These are phyloP conservation scores for Acanthosepion pharaonis DNA, from an alignment of 2,888 invertebrate genomes.

Conservation along the genomic window DNA sequence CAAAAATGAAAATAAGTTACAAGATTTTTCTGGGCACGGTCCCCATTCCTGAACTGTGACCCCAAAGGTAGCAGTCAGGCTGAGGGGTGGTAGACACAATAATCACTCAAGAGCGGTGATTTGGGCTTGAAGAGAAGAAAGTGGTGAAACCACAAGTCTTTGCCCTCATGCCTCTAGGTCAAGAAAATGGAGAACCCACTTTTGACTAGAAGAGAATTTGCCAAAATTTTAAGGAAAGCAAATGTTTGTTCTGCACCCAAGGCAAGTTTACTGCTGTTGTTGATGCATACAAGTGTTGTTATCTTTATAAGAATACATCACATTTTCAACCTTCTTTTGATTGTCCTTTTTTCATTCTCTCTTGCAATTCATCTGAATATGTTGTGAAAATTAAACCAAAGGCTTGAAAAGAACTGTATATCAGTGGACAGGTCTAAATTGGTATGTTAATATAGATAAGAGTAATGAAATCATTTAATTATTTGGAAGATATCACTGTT, in stretches of 20 bases:
- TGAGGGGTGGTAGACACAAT: not conserved
- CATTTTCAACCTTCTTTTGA: not conserved
- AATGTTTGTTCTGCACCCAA: not conserved
- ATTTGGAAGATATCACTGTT: too few species aligned
- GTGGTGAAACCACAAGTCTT: not conserved
- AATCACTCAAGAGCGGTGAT: not conserved
- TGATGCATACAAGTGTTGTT: not conserved
- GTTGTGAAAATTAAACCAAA: too few species aligned
- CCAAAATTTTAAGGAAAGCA: not conserved
- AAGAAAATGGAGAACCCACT: constrained; percentile 22
- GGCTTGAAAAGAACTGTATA: too few species aligned
- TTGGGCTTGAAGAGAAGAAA: not conserved
- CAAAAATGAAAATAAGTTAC: constrained; percentile 33
- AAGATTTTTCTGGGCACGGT: constrained; percentile 13
- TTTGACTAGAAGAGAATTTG: not conserved
- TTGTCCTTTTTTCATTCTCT: not conserved
- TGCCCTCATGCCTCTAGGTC: not conserved
- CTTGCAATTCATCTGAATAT: not conserved
- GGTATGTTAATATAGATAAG: too few species aligned
- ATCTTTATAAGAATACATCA: not conserved
- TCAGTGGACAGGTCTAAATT: too few species aligned
- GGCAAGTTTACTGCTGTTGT: not conserved
- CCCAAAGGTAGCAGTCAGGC: not conserved
- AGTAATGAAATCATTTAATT: too few species aligned
- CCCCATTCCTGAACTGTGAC: constrained; percentile 21